These are phyloP conservation scores for Agrochola macilenta DNA, from an alignment of 2,888 invertebrate species.

Conservation along the genomic window DNA sequence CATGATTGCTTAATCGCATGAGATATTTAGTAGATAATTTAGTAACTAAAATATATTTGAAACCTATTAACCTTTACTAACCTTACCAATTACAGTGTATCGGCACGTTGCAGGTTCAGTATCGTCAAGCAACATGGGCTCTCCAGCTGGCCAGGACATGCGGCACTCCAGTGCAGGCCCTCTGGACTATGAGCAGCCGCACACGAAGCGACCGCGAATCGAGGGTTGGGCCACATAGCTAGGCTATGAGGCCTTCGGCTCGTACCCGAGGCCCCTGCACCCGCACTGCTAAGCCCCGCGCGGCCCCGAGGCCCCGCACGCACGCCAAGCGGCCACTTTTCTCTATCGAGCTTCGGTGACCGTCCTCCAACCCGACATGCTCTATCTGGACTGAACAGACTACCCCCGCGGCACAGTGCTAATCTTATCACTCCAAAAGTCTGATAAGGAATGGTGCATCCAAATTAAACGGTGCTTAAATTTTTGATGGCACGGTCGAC, in stretches of 20 bases:
- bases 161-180: conserved; percentile 83
- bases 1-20: conserved; percentile 37
- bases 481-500: conserved; percentile 78
- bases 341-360: conserved; percentile 78
- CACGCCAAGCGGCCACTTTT: conserved; percentile 60
- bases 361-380: conserved; percentile 69
- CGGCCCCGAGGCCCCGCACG: conserved; percentile 56
- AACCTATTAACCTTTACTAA: conserved; percentile 57
- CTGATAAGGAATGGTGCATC: conserved; percentile 81
- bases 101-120: conserved; percentile 92
- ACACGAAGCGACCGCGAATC: conserved; percentile 96
- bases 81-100: conserved; percentile 68
- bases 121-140: conserved; percentile 95
- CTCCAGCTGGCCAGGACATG: conserved; percentile 92
- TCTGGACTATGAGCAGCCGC: conserved; percentile 90
- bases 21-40: conserved; percentile 16
- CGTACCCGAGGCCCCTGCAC: conserved; percentile 88
- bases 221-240: conserved; percentile 98
- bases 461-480: conserved; percentile 76
- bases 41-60: conserved; percentile 43
- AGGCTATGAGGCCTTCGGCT: conserved; percentile 88
- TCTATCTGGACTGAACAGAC: conserved; percentile 67
- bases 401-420: conserved; percentile 71
- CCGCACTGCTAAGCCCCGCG: conserved; percentile 87
- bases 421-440: conserved; percentile 73